Evolutionary conservation across 2,888 invertebrate genomes (phyloP), one percentile per base, ranked within the genome.

Genomic region (Luperina nickerlii): DNA sequence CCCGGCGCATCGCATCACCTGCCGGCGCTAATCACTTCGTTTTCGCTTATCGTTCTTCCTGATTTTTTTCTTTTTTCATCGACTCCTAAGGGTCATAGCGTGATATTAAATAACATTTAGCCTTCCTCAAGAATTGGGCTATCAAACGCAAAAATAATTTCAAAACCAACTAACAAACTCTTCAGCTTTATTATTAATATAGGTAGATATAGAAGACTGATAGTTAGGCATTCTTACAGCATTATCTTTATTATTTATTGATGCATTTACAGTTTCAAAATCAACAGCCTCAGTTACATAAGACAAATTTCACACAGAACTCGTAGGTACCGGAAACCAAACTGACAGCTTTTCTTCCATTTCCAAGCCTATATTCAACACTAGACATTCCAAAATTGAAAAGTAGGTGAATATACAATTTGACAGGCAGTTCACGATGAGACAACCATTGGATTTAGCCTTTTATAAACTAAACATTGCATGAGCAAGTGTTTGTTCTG

Each of bases 401-500:
- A 87, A 81, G 77, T 84, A 84, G 68, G 74, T 80, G 85, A 86
- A 77, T 88, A 48, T 79, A 81, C 82, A 88, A 86, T 82, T 89
- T 84, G 81, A 75, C 82, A 87, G 86, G 18, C 76, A 71, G 85
- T 83, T 83, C 78, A 42, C 76, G 82, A 88, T 83, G 87, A 89
- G 83, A 82, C 88, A 86, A 83, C 78, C 86, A 83, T 88, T 84
- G 51, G 82, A 87, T 89, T 86, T 86, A 82, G 83, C 81, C 85
- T 89, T 90, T 92, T 92, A 90, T 90, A 90, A 92, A 91, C 86
- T 84, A 90, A 92, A 92, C 92, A 90, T 90, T 87, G 90, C 89
- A 89, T 87, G 86, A 78, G 87, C 83, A 83, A 90, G 90, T 92
- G 90, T 92, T 93, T 92, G 90, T 82, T 87, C 80, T 88, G 78